Percentiles rank a stretch among this genome's conserved stretches.
Evolutionary conservation across 1,140 invertebrate genomes (phyloP).

Genomic region (Drosophila equinoxialis): DNA sequence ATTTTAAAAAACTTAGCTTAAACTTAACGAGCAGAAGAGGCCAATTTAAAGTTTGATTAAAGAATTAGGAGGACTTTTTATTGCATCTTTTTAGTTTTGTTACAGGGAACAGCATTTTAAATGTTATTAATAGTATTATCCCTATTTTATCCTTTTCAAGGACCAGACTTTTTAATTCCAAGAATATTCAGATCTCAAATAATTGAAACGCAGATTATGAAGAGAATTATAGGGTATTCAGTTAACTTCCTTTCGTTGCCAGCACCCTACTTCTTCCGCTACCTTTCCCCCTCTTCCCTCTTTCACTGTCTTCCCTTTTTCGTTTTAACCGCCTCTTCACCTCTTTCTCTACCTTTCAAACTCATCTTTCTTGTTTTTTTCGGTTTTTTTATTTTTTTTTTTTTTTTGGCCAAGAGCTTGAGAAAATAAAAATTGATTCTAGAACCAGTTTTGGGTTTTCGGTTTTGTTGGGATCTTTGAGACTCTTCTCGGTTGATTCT

Average conservation of each 20-base stretch:
- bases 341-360: slow-evolving; percentile 30
- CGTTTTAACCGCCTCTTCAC: not conserved
- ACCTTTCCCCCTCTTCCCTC: not conserved
- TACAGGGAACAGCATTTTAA: too few species aligned
- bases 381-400: slow-evolving; percentile 35
- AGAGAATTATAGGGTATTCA: slow-evolving; percentile 37
- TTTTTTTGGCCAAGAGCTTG: slow-evolving; percentile 36
- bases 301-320: not conserved
- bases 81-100: too few species aligned
- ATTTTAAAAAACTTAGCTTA: too few species aligned
- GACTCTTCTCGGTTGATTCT: slow-evolving; percentile 38
- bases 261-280: not conserved
- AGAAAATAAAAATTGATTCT: slow-evolving; percentile 38
- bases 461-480: slow-evolving; percentile 24
- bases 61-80: too few species aligned
- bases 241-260: slow-evolving; percentile 37
- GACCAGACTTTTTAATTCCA: too few species aligned
- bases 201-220: slow-evolving; percentile 35
- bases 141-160: too few species aligned
- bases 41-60: too few species aligned
- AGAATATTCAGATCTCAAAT: too few species aligned
- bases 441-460: slow-evolving; percentile 25
- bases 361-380: slow-evolving; percentile 45
- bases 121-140: too few species aligned
- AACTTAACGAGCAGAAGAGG: too few species aligned